phyloP scores from a whole-genome alignment of 2,797 vertebrate species.

The Leuciscus waleckii region DNA sequence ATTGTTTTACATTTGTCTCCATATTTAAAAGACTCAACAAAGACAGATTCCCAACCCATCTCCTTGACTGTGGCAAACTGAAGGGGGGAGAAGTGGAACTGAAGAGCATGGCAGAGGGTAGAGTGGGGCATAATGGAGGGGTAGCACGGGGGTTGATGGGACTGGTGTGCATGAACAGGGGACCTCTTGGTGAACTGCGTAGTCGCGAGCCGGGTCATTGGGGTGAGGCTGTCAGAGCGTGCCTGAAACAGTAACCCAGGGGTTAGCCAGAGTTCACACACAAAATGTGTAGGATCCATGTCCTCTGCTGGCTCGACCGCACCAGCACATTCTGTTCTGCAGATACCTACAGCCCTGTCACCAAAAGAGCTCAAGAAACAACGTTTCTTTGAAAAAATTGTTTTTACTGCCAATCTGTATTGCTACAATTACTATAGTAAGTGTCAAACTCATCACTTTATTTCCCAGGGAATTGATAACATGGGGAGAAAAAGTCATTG shows the following conservation, averaged over 20 bases:
- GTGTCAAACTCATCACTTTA: not conserved
- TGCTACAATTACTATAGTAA: not conserved
- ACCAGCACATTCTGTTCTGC: slow-evolving; percentile 43
- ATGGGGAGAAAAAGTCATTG: not conserved
- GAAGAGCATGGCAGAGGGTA: slow-evolving; percentile 57
- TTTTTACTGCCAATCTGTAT: not conserved
- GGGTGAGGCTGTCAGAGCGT: slow-evolving; percentile 85
- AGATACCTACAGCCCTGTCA: slow-evolving; percentile 63
- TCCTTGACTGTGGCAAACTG: slow-evolving; percentile 69
- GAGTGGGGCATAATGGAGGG: slow-evolving; percentile 53
- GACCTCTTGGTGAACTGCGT: slow-evolving; percentile 87
- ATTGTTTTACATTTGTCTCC: slow-evolving; percentile 70
- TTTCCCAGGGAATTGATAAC: not conserved
- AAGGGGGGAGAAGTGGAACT: slow-evolving; percentile 64
- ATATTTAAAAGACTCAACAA: slow-evolving; percentile 62
- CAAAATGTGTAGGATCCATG: slow-evolving; percentile 81
- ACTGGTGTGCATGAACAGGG: slow-evolving; percentile 74
- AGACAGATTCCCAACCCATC: slow-evolving; percentile 63
- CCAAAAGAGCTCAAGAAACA: slow-evolving; percentile 42
- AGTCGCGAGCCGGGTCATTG: slow-evolving; percentile 89
- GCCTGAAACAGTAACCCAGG: slow-evolving; percentile 85
- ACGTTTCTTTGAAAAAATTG: not conserved
- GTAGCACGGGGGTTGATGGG: slow-evolving; percentile 12
- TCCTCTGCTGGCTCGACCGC: slow-evolving; percentile 75
- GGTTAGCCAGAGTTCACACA: slow-evolving; percentile 95